phyloP scores from a whole-genome alignment of 2,888 invertebrate genomes.

The Plagiodera versicolora region DNA sequence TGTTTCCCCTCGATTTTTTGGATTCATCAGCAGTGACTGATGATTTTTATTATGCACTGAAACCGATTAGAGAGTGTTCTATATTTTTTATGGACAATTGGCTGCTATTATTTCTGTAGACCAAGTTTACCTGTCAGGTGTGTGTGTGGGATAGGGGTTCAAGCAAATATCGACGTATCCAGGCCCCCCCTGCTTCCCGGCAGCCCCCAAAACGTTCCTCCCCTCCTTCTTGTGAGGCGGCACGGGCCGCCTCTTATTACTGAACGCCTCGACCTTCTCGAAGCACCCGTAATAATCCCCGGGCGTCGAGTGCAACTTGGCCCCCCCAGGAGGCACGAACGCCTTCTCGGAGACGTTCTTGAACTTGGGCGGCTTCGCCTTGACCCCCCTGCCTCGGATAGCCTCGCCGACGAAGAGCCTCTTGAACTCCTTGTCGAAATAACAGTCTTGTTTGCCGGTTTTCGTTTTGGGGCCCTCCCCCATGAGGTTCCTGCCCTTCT shows the following conservation, averaged over 20 bases:
- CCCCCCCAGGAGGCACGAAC: constrained; percentile 47
- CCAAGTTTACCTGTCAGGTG: constrained; percentile 34
- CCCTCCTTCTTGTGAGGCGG: constrained; percentile 31
- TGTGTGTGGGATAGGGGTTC: constrained; percentile 55
- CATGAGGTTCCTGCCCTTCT: constrained; percentile 46
- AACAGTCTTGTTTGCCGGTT: constrained; percentile 51
- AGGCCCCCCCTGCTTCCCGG: constrained; percentile 57
- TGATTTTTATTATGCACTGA: too few species aligned
- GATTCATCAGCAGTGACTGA: too few species aligned
- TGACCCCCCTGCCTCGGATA: constrained; percentile 35
- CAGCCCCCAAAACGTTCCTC: constrained; percentile 45
- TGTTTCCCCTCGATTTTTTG: too few species aligned
- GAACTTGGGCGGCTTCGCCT: constrained; percentile 32
- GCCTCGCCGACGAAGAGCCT: constrained; percentile 55
- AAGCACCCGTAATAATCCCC: constrained; percentile 61
- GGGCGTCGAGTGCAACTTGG: constrained; percentile 56
- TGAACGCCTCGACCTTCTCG: constrained; percentile 46
- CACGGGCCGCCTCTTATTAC: constrained; percentile 32
- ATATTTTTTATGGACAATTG: too few species aligned
- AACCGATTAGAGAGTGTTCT: too few species aligned
- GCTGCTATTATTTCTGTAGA: too few species aligned
- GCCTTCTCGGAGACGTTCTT: constrained; percentile 40
- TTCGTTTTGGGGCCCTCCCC: constrained; percentile 50
- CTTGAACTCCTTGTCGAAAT: constrained; percentile 55
- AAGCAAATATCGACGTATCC: constrained; percentile 59